Evolutionary conservation across 2,888 invertebrate species (phyloP).

Genomic region (Hydrotaea diabolus): DNA sequence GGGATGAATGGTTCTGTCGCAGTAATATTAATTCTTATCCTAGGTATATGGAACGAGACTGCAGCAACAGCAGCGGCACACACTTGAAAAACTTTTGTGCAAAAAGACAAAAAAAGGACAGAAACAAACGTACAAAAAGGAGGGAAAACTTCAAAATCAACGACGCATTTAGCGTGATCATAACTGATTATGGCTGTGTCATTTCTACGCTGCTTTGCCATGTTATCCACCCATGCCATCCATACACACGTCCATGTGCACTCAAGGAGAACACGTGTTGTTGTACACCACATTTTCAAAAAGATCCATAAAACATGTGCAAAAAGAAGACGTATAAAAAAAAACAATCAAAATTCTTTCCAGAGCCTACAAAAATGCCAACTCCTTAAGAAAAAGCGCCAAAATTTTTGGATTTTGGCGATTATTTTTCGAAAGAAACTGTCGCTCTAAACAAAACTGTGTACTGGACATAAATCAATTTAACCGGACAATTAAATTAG

Average conservation of each 20-base stretch:
- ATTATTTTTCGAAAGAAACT: neutral
- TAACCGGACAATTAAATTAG: neutral
- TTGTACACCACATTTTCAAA: neutral
- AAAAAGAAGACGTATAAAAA: no score
- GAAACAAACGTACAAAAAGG: no score
- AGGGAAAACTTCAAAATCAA: neutral
- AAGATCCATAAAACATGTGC: no score
- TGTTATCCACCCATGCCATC: neutral
- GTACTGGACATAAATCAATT: neutral
- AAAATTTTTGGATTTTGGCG: neutral
- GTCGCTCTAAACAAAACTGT: neutral
- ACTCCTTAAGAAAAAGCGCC: neutral
- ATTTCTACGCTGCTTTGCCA: neutral
- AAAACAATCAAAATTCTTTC: no score
- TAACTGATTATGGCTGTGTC: neutral
- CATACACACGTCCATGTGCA: neutral
- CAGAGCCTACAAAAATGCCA: no score
- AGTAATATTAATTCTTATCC: no score
- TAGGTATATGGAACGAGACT: no score
- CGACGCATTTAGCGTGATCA: neutral
- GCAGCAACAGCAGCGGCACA: no score
- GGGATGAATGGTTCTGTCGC: no score
- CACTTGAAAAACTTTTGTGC: no score
- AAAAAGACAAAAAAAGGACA: no score
- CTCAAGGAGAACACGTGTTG: neutral